Evolutionary conservation across 2,888 invertebrate genomes (phyloP).

Genomic region (Clusia tigrina): DNA sequence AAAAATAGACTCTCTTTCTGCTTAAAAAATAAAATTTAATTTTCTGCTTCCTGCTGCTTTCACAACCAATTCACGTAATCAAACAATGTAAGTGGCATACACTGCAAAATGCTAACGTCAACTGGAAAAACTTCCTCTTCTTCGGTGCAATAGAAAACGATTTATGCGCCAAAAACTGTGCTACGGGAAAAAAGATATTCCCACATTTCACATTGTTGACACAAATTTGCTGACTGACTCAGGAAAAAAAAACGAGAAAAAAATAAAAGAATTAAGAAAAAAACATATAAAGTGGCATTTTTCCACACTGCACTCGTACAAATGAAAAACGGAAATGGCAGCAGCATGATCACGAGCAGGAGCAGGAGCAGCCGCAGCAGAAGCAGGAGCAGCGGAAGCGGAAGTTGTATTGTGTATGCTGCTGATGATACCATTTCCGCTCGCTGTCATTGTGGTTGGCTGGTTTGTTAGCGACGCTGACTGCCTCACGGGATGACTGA

Average conservation of each 20-base stretch:
- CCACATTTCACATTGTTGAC: constrained; percentile 35
- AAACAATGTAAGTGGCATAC: constrained; percentile 63
- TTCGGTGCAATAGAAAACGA: constrained; percentile 50
- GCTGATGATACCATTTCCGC: constrained; percentile 23
- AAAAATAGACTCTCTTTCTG: neutral
- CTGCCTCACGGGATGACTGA: constrained; percentile 7
- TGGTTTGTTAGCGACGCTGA: neutral
- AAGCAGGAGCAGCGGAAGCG: constrained; percentile 6
- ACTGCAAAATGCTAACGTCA: constrained; percentile 61
- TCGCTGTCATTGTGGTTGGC: constrained; percentile 9
- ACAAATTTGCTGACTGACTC: constrained; percentile 29
- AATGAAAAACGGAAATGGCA: constrained; percentile 24
- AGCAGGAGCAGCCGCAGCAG: neutral
- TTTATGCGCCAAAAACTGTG: constrained; percentile 61
- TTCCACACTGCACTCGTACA: constrained; percentile 3
- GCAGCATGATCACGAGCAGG: neutral
- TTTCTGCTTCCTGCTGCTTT: constrained; percentile 40
- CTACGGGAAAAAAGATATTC: constrained; percentile 38
- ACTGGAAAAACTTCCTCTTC: constrained; percentile 57
- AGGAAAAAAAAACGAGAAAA: constrained; percentile 16
- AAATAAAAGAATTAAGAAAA: no score
- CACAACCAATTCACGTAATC: constrained; percentile 60
- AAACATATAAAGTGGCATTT: neutral
- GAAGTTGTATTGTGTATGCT: constrained; percentile 19
- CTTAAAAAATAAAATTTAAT: constrained; percentile 3